Base-by-base conservation (phyloP, 2,888 invertebrate species). In the Tenthredo amoena region DNA sequence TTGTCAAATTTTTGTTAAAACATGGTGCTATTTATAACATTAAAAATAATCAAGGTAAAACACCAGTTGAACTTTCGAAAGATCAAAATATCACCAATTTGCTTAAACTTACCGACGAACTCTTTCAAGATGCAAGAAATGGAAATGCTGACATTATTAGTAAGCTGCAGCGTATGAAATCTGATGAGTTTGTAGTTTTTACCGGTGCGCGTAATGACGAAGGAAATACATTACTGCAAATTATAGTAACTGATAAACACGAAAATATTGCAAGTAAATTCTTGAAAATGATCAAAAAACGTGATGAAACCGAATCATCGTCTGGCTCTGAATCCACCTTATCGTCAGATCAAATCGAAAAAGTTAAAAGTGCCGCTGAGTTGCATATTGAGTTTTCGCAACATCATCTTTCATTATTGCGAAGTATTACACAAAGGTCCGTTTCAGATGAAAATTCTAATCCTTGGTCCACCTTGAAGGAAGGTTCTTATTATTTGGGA, bases 191-290 rank as follows among this genome's bases (percentile, higher is more conserved):
- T n/a, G 1, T 77, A 77, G 85, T 87, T 83, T 65, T 88, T 34
- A 87, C 85, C 72, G 89, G 87, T 79, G 87, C 89, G 83, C 87
- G 88, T 74, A 86, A 89, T 86, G 58, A 84, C 72, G 83, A 87
- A 85, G 87, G 87, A 2, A 87, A 88, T 12, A 86, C 89, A 86
- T 86, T 90, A 86, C 9, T 87, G 9, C 86, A 86, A 86, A 86
- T 86, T 84, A 76, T 84, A 10, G 68, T 85, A 85, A 77, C 65
- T 43, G 87, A 87, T 86, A 77, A 86, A 31, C 86, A 87, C 55
- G 55, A 86, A 31, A 72, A 87, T 26, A 37, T 88, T 79, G 85
- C 85, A 26, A 72, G 40, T 85, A 72, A 86, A 85, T 86, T 88
- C 77, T 79, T 87, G 72, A 65, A 84, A 84, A 87, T 88, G 82